Conservation (phyloP, 2,797 vertebrate genomes). For the Poeciliopsis presidionis region DNA sequence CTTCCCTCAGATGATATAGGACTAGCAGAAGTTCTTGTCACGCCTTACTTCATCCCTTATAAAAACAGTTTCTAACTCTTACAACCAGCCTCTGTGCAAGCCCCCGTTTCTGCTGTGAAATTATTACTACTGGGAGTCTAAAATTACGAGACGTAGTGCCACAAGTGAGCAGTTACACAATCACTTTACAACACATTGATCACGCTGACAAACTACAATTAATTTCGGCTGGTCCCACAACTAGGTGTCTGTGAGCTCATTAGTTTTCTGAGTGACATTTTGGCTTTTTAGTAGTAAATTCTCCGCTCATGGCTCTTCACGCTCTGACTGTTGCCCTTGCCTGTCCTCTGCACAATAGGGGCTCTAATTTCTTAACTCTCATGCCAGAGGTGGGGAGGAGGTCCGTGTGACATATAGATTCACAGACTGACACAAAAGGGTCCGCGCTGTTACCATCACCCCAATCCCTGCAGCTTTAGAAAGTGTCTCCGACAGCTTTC, state of each 20-base stretch:
- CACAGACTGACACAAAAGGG: slow-evolving; percentile 47
- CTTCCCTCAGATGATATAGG: slow-evolving; percentile 4
- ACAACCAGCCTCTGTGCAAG: neutral
- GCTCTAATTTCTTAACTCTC: slow-evolving; percentile 58
- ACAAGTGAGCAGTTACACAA: slow-evolving; percentile 22
- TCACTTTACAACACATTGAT: slow-evolving; percentile 16
- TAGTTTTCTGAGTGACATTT: slow-evolving; percentile 51
- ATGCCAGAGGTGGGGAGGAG: slow-evolving; percentile 34
- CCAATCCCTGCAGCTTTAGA: slow-evolving; percentile 51
- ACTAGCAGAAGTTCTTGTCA: slow-evolving; percentile 14
- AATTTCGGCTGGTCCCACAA: slow-evolving; percentile 19
- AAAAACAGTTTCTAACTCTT: slow-evolving; percentile 15
- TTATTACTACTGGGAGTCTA: neutral
- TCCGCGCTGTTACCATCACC: slow-evolving; percentile 33
- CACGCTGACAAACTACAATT: slow-evolving; percentile 36
- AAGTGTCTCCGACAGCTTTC: slow-evolving; percentile 49
- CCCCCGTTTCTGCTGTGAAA: slow-evolving; percentile 3
- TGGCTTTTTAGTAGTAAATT: slow-evolving; percentile 41
- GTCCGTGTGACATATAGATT: slow-evolving; percentile 63
- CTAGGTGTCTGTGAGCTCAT: slow-evolving; percentile 36
- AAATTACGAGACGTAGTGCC: slow-evolving; percentile 18
- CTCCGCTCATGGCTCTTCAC: slow-evolving; percentile 22
- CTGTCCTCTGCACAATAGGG: slow-evolving; percentile 65
- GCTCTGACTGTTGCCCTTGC: slow-evolving; percentile 60
- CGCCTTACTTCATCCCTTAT: slow-evolving; percentile 6